Conservation (phyloP, 2,797 vertebrate species). For the Labeo calbasu region DNA sequence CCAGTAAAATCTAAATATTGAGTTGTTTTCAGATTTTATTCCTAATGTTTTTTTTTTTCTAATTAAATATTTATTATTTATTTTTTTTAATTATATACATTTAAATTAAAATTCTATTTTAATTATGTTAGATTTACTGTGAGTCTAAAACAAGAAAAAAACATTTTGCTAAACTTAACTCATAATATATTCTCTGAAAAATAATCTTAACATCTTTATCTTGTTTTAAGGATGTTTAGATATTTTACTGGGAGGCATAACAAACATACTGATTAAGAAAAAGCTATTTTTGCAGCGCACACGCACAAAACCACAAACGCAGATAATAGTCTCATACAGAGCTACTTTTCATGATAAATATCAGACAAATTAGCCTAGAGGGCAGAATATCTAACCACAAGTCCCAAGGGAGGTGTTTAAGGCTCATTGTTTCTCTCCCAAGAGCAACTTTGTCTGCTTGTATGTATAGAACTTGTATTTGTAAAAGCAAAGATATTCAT, state of each 20-base stretch:
- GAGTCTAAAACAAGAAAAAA: background rate
- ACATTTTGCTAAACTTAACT: no score
- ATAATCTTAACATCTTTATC: background rate
- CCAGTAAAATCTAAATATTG: background rate
- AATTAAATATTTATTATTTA: background rate
- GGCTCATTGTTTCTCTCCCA: constrained; percentile 27
- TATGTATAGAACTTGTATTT: constrained; percentile 12
- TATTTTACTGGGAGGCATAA: background rate
- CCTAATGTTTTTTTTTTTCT: background rate
- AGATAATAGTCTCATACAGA: background rate
- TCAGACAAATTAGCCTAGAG: constrained; percentile 31
- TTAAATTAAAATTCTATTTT: background rate
- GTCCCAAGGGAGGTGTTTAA: constrained; percentile 25
- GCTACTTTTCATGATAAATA: constrained; percentile 8
- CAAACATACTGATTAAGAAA: background rate
- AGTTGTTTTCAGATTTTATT: background rate
- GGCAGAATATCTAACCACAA: constrained; percentile 23
- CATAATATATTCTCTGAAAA: background rate
- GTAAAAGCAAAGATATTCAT: constrained; percentile 20
- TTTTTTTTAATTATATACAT: background rate
- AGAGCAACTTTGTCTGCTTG: constrained; percentile 1
- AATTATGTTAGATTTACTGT: background rate
- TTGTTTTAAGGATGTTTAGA: constrained; percentile 2
- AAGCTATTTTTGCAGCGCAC: background rate
- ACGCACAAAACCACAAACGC: constrained; percentile 4